Percentiles rank a stretch among this genome's conserved stretches.
Evolutionary conservation across 2,113 vertebrate species (phyloP).

Genomic region (Onychostoma macrolepis): DNA sequence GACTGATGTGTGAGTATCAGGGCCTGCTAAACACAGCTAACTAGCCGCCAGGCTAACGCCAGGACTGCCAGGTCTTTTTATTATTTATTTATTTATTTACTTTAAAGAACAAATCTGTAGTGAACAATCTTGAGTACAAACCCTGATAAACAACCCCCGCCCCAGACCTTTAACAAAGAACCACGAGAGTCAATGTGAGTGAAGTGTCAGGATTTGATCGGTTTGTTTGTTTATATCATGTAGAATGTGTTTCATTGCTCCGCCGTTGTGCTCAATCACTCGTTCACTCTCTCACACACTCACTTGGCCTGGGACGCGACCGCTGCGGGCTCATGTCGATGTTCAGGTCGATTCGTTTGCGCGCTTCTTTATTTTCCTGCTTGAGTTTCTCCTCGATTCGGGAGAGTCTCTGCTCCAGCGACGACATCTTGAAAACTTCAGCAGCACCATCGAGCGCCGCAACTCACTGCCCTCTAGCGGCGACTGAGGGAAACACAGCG

Average conservation of each 20-base stretch:
- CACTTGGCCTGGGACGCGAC: conserved; percentile 80
- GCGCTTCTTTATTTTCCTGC: conserved; percentile 80
- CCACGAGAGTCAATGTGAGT: neutral
- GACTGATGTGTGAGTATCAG: neutral
- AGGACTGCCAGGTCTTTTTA: neutral
- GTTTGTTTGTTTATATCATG: conserved; percentile 43
- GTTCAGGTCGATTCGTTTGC: conserved; percentile 79
- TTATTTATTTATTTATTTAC: conserved; percentile 22
- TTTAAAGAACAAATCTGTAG: neutral
- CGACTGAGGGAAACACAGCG: neutral
- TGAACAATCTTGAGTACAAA: neutral
- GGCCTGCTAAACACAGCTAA: conserved; percentile 39
- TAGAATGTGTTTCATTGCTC: conserved; percentile 40
- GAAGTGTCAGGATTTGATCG: conserved; percentile 32
- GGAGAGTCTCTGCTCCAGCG: conserved; percentile 83
- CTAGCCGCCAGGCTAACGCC: conserved; percentile 33
- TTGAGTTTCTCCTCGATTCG: conserved; percentile 84
- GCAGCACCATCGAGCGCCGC: conserved; percentile 72
- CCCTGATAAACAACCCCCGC: neutral
- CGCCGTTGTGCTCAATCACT: conserved; percentile 53
- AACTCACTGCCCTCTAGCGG: conserved; percentile 58
- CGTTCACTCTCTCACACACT: conserved; percentile 64
- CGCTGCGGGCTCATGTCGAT: conserved; percentile 83
- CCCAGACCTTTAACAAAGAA: neutral
- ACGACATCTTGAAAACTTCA: conserved; percentile 84